phyloP scores from a whole-genome alignment of 2,113 vertebrate genomes.

The Cercocebus atys region DNA sequence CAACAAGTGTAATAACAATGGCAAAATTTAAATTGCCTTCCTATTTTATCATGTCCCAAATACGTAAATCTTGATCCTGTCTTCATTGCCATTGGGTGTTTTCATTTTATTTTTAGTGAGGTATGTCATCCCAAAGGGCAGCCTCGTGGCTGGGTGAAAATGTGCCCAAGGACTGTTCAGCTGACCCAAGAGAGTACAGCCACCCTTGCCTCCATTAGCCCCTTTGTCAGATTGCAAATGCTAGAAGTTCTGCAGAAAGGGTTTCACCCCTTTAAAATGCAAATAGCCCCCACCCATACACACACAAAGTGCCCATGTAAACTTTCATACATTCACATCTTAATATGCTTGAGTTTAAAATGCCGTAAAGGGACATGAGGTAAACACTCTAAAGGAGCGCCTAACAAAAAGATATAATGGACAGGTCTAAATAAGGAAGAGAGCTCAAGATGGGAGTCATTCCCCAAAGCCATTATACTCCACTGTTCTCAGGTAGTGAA shows the following conservation, averaged over 20 bases:
- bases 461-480: neutral
- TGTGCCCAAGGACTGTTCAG: rapidly evolving
- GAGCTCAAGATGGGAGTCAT: neutral
- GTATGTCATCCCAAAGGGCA: neutral
- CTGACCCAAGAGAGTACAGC: neutral
- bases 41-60: neutral
- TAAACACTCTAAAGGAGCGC: neutral
- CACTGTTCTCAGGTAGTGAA: neutral
- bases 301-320: neutral
- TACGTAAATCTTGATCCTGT: neutral
- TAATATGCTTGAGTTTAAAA: neutral
- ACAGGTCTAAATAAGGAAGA: neutral
- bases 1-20: neutral
- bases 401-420: neutral
- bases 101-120: neutral
- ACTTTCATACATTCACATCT: neutral
- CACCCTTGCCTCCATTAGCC: neutral
- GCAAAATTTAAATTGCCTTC: neutral
- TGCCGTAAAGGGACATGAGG: neutral
- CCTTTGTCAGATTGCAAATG: neutral
- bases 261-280: neutral
- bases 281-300: rapidly evolving
- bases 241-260: neutral
- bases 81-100: neutral
- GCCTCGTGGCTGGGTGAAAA: neutral